Conservation (phyloP, 2,888 invertebrate genomes). For the Phragmatobia fuliginosa region DNA sequence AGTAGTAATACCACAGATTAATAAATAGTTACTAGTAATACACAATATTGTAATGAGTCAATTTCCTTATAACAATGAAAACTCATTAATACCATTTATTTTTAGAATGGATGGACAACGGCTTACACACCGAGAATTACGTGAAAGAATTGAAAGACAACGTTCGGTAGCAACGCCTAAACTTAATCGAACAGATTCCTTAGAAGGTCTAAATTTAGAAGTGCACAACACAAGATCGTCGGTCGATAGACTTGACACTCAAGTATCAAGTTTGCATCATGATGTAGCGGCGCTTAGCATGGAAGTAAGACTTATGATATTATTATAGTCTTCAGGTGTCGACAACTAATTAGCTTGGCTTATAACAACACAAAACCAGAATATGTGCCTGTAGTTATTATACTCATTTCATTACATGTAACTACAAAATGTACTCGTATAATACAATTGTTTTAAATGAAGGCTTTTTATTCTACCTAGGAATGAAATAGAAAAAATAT, state of each 20-base stretch:
- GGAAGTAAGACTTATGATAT: conserved; percentile 86
- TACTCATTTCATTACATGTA: conserved; percentile 46
- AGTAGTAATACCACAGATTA: too few relatives aligned
- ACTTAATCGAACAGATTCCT: conserved; percentile 84
- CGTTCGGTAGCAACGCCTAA: conserved; percentile 88
- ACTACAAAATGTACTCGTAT: not conserved
- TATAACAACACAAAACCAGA: conserved; percentile 18
- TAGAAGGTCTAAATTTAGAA: conserved; percentile 88
- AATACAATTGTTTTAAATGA: not conserved
- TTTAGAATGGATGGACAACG: conserved; percentile 76
- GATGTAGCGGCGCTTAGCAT: conserved; percentile 94
- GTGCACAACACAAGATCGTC: conserved; percentile 82
- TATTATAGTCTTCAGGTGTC: conserved; percentile 20
- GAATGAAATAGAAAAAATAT: not conserved
- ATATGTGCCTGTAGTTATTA: conserved; percentile 27
- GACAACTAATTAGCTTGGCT: conserved; percentile 18
- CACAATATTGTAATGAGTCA: not conserved
- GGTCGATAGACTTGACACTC: conserved; percentile 92
- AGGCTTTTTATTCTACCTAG: not conserved
- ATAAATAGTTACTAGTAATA: not conserved
- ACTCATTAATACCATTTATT: conserved; percentile 3
- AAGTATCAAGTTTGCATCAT: conserved; percentile 93
- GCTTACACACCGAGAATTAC: conserved; percentile 80
- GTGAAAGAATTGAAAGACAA: conserved; percentile 90
- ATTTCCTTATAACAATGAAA: not conserved